These are phyloP conservation scores for Ecliptopera silaceata DNA, from an alignment of 2,888 invertebrate species.

Conservation along the genomic window DNA sequence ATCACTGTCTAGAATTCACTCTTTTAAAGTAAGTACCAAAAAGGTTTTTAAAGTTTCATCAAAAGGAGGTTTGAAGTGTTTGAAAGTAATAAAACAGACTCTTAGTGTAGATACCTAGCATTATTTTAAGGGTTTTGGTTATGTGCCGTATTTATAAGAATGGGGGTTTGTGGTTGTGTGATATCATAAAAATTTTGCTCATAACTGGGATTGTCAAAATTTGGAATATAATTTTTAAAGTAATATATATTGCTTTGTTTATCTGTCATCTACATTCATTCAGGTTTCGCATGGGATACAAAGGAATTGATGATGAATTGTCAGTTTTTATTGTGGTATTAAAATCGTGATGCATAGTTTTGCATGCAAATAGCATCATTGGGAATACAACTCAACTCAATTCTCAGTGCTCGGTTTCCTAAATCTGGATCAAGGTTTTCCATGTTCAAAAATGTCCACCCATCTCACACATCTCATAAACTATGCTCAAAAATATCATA, in stretches of 20 bases:
- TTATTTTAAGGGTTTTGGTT: conserved; percentile 9
- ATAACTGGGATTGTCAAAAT: not conserved
- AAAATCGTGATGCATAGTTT: not conserved
- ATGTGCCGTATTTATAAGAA: not conserved
- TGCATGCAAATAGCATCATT: not conserved
- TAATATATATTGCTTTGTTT: not conserved
- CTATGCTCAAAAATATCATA: too few relatives aligned
- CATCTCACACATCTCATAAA: too few relatives aligned
- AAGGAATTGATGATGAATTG: not conserved
- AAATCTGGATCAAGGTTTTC: too few relatives aligned
- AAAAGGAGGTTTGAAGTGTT: conserved; percentile 11
- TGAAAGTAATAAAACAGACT: conserved; percentile 33
- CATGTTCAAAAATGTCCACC: too few relatives aligned
- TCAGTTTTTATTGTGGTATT: not conserved
- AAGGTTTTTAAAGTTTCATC: not conserved
- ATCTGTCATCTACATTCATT: not conserved
- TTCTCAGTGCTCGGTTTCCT: too few relatives aligned
- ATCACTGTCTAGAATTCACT: conserved; percentile 32
- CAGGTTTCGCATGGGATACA: conserved; percentile 8
- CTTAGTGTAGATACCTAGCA: conserved; percentile 32
- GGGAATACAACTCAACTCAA: not conserved
- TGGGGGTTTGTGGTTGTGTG: conserved; percentile 7
- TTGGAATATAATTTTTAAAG: not conserved
- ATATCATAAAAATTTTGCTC: not conserved
- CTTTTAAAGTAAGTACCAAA: conserved; percentile 18